These are phyloP conservation scores for Watsonalla cultraria DNA, from an alignment of 2,888 invertebrate genomes.

Conservation along the genomic window DNA sequence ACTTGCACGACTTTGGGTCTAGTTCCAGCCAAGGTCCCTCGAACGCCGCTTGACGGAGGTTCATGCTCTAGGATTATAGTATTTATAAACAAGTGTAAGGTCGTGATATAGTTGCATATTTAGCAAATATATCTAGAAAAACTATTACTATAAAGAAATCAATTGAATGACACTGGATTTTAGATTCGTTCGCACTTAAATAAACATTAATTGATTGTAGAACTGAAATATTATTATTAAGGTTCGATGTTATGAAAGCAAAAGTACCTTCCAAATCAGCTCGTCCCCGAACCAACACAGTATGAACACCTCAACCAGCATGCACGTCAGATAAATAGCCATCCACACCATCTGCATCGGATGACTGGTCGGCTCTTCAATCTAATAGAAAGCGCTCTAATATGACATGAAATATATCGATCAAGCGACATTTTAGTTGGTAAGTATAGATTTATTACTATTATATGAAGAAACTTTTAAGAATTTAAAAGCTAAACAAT, in stretches of 20 bases:
- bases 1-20: slow-evolving; percentile 48
- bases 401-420: slow-evolving; percentile 6
- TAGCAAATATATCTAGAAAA: no score
- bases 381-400: slow-evolving; percentile 40
- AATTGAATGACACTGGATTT: no score
- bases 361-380: slow-evolving; percentile 66
- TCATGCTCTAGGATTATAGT: slow-evolving; percentile 53
- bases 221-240: no score
- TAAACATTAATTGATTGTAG: no score
- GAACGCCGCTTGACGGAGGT: slow-evolving; percentile 71
- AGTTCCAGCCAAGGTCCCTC: slow-evolving; percentile 68
- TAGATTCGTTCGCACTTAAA: no score
- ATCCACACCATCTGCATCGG: slow-evolving; percentile 74
- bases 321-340: slow-evolving; percentile 70
- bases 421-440: no score
- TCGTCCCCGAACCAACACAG: slow-evolving; percentile 74
- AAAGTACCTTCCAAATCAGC: slow-evolving; percentile 63
- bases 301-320: slow-evolving; percentile 73
- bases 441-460: no score
- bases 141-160: no score
- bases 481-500: no score
- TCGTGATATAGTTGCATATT: background rate
- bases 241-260: no score
- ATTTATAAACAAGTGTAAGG: slow-evolving; percentile 2
- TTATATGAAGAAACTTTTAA: no score